Evolutionary conservation across 2,888 invertebrate genomes (phyloP).

Genomic region (Chironomus riparius): DNA sequence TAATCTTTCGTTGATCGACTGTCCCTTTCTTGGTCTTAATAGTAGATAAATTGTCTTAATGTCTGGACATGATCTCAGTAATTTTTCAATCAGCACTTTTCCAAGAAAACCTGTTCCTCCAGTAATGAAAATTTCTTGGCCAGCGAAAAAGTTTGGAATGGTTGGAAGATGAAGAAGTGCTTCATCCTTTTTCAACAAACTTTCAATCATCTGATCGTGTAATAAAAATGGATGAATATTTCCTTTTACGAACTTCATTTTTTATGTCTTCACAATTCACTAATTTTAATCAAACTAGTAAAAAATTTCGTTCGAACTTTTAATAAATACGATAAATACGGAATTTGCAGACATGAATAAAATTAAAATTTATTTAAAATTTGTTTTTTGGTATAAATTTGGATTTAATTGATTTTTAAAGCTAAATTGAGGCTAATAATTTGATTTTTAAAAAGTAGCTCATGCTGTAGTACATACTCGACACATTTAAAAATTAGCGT

Average conservation of each 20-base stretch:
- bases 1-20: slow-evolving; percentile 55
- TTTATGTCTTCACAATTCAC: neutral
- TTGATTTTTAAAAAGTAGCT: too few species aligned
- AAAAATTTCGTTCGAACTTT: too few species aligned
- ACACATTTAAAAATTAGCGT: too few species aligned
- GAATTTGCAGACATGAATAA: too few species aligned
- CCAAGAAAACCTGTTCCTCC: slow-evolving; percentile 82
- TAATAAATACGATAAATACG: too few species aligned
- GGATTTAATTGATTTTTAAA: too few species aligned
- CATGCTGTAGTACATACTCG: too few species aligned
- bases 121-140: slow-evolving; percentile 67
- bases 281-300: too few species aligned
- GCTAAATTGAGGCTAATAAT: too few species aligned
- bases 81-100: slow-evolving; percentile 79
- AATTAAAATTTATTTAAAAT: too few species aligned
- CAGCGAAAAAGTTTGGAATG: slow-evolving; percentile 57
- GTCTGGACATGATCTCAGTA: slow-evolving; percentile 70
- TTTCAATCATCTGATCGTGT: neutral
- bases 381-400: too few species aligned
- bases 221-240: neutral
- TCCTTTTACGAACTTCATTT: neutral
- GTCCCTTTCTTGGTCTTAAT: slow-evolving; percentile 62
- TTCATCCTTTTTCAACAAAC: neutral
- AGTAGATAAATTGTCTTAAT: slow-evolving; percentile 67
- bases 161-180: slow-evolving; percentile 33